A percentile compares a stretch with the other conserved stretches of the same genome.
Conservation (phyloP, 2,113 vertebrate species). For the Zosterops borbonicus region DNA sequence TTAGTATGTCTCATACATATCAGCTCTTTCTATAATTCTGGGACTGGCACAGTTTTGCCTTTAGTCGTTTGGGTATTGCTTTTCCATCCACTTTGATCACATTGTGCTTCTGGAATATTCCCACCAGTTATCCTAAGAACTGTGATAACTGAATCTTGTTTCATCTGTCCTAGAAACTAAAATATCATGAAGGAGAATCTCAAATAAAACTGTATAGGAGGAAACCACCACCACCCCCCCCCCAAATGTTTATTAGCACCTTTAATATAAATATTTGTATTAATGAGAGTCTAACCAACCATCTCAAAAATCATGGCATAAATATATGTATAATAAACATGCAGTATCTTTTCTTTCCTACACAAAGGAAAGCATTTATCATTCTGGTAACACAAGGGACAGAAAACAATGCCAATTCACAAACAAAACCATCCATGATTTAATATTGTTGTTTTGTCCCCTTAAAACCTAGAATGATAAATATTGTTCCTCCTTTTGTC, state of each 20-base stretch:
- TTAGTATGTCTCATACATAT: slow-evolving; percentile 17
- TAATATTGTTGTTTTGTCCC: slow-evolving; percentile 58
- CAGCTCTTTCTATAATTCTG: background rate
- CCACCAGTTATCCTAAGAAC: slow-evolving; percentile 19
- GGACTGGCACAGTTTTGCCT: background rate
- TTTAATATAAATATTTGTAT: background rate
- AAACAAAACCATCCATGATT: slow-evolving; percentile 59
- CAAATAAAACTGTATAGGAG: background rate
- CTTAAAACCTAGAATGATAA: slow-evolving; percentile 55
- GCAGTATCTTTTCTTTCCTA: slow-evolving; percentile 17
- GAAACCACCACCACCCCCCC: no score
- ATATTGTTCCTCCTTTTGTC: slow-evolving; percentile 54
- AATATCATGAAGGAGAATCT: background rate
- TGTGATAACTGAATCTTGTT: slow-evolving; percentile 2
- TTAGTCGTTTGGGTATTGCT: slow-evolving; percentile 38
- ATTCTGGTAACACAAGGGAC: slow-evolving; percentile 36
- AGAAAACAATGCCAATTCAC: slow-evolving; percentile 53
- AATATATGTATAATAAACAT: background rate
- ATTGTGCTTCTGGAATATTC: slow-evolving; percentile 47
- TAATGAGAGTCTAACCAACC: background rate
- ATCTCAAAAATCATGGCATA: background rate
- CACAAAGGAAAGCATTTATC: slow-evolving; percentile 52
- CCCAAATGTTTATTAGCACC: background rate
- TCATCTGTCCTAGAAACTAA: slow-evolving; percentile 6
- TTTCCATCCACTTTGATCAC: slow-evolving; percentile 48